Conservation (phyloP, 2,797 vertebrate genomes). For the Parotocinclus haroldoi region DNA sequence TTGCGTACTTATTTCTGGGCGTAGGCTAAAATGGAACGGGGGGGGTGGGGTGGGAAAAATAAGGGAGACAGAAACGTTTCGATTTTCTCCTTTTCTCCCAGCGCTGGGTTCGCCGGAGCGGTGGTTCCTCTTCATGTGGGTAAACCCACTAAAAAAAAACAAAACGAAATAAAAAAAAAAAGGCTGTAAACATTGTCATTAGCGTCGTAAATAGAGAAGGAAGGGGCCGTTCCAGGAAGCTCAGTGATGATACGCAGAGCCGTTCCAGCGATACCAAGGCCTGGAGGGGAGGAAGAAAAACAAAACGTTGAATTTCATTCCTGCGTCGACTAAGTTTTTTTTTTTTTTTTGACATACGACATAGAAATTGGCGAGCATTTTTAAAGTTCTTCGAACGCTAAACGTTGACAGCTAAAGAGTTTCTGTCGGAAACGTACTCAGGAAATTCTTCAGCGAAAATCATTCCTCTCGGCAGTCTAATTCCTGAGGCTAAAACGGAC, state of each 20-base stretch:
- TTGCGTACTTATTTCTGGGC: background rate
- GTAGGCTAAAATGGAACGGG: slow-evolving; percentile 4
- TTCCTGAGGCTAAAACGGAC: too few species aligned
- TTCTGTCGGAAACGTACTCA: too few species aligned
- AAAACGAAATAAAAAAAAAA: too few species aligned
- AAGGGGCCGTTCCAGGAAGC: slow-evolving; percentile 5
- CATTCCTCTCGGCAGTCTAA: too few species aligned
- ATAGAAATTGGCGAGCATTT: too few species aligned
- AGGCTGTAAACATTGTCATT: slow-evolving; percentile 42
- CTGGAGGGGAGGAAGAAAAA: slow-evolving; percentile 60
- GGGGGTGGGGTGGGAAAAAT: too few species aligned
- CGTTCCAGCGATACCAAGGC: slow-evolving; percentile 91
- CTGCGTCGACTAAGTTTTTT: too few species aligned
- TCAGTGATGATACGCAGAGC: slow-evolving; percentile 87
- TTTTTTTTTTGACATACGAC: too few species aligned
- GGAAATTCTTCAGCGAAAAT: too few species aligned
- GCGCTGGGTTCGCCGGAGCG: slow-evolving; percentile 5
- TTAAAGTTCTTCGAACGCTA: too few species aligned
- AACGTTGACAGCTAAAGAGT: too few species aligned
- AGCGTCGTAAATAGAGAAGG: background rate
- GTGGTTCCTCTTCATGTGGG: slow-evolving; percentile 11
- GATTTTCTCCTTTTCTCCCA: slow-evolving; percentile 12
- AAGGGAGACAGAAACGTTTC: background rate
- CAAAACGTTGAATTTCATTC: background rate
- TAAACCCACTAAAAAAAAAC: slow-evolving; percentile 9